Base-by-base conservation (phyloP, 2,888 invertebrate genomes). In the Oegoconia quadripuncta region DNA sequence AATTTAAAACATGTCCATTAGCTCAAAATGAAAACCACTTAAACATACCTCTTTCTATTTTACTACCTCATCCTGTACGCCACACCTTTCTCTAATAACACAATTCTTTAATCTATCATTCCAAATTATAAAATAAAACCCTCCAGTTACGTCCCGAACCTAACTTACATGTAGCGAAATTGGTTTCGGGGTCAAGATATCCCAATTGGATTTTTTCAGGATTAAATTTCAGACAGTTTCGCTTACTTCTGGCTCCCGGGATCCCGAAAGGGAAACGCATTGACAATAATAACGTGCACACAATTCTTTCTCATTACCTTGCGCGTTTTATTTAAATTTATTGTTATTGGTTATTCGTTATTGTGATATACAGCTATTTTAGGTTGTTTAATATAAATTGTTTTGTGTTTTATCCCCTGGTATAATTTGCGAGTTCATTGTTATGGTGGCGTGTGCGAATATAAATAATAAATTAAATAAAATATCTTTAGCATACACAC, bases 191-290 rank as follows among this genome's bases (percentile, higher is more conserved):
- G 61, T 63, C 59, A 64, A 66, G 60, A 56, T 43, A 45, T 23
- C 40, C 34, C 52, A 52, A 60, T 68, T 54, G 63, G 63, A 57
- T 63, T 66, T 64, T 64, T 59, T 54, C 50, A 46, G 52, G 63
- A 64, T 69, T 60, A 64, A 64, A 64, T 59, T 64, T 59, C 50
- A 51, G 45, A 53, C 55, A 52, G 47, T 57, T 42, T 36, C 22
- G 46, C 39, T 47, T 52, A 50, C 44, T 50, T 39, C 44, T 36
- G 31, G 45, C n/a, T n/a, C n/a, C n/a, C n/a, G 37, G 44, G 38
- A 27, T 27, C 2, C 13, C 13, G 13, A 27, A 42, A 39, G 30
- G 40, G 15, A 34, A 15, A 34, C n/a, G 13, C 33, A 34, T 25
- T 34, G 33, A 11, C 25, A 34, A 25, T 34, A 16, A 34, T 25